A percentile compares a stretch with the other conserved stretches of the same genome.
Evolutionary conservation across 35 echinoderm and acorn worm species (phyloP).

Genomic region (Holothuria glaberrima): DNA sequence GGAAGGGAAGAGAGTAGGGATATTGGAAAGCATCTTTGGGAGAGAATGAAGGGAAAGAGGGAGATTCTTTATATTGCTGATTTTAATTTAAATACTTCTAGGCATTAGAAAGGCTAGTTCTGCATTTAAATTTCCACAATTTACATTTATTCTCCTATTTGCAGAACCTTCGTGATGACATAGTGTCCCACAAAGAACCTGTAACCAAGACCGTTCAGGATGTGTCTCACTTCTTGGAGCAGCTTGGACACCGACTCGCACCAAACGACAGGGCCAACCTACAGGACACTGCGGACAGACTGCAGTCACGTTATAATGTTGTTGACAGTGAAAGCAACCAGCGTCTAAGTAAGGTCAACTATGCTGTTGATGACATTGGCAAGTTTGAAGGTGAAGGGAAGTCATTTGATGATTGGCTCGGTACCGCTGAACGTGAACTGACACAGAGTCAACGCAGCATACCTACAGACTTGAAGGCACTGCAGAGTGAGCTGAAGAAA

Average conservation of each 20-base stretch:
- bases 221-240: slow-evolving; percentile 65
- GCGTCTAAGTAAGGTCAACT: slow-evolving; percentile 71
- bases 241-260: slow-evolving; percentile 71
- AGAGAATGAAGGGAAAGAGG: too few species aligned
- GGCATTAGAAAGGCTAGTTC: too few species aligned
- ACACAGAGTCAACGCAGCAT: slow-evolving; percentile 56
- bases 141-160: background rate
- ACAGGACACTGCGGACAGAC: slow-evolving; percentile 57
- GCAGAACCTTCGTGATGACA: slow-evolving; percentile 75
- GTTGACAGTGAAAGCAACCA: slow-evolving; percentile 65
- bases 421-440: slow-evolving; percentile 60
- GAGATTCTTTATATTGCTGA: too few species aligned
- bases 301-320: slow-evolving; percentile 78
- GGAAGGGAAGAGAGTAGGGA: too few species aligned
- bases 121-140: background rate
- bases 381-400: slow-evolving; percentile 81
- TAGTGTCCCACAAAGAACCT: slow-evolving; percentile 76
- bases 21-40: too few species aligned
- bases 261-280: slow-evolving; percentile 67
- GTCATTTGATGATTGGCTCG: slow-evolving; percentile 79
- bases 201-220: slow-evolving; percentile 74
- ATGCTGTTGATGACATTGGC: slow-evolving; percentile 76
- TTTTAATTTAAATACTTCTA: too few species aligned
- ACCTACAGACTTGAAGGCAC: slow-evolving; percentile 65
- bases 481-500: slow-evolving; percentile 74